Conservation (phyloP, 1,140 invertebrate genomes). For the Homarus americanus region DNA sequence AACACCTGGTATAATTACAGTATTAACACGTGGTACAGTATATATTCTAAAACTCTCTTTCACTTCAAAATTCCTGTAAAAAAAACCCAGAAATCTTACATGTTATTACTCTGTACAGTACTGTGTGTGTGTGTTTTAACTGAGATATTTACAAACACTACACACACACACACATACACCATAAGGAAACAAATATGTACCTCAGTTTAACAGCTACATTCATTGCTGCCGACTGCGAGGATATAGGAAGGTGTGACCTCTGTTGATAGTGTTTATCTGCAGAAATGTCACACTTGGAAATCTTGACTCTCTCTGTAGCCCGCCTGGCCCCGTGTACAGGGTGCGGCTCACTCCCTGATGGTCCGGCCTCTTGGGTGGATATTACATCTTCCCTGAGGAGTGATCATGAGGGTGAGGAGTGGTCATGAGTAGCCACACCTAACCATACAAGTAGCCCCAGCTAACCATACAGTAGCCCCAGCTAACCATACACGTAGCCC, state of each 20-base stretch:
- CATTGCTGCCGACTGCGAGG: conserved; percentile 61
- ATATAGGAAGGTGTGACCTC: conserved; percentile 64
- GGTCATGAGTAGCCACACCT: no score
- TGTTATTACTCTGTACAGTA: conserved; percentile 11
- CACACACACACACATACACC: background rate
- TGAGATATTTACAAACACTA: background rate
- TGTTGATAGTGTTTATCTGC: conserved; percentile 44
- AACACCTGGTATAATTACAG: background rate
- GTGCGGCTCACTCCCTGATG: conserved; percentile 9
- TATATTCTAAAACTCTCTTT: background rate
- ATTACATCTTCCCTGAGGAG: conserved; percentile 56
- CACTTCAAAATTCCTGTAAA: background rate
- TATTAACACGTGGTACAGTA: conserved; percentile 26
- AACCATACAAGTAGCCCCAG: no score
- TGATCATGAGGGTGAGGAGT: no score
- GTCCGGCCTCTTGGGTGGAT: conserved; percentile 5
- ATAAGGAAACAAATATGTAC: conserved; percentile 11
- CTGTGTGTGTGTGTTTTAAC: no score
- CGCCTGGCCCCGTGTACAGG: conserved; percentile 32
- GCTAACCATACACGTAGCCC: no score
- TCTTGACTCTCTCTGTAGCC: conserved; percentile 33
- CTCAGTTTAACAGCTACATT: conserved; percentile 67
- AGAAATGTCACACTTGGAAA: conserved; percentile 48
- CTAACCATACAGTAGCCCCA: no score
- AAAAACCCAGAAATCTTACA: background rate